Evolutionary conservation across 2,797 vertebrate species (phyloP).

Genomic region (Carapus acus): DNA sequence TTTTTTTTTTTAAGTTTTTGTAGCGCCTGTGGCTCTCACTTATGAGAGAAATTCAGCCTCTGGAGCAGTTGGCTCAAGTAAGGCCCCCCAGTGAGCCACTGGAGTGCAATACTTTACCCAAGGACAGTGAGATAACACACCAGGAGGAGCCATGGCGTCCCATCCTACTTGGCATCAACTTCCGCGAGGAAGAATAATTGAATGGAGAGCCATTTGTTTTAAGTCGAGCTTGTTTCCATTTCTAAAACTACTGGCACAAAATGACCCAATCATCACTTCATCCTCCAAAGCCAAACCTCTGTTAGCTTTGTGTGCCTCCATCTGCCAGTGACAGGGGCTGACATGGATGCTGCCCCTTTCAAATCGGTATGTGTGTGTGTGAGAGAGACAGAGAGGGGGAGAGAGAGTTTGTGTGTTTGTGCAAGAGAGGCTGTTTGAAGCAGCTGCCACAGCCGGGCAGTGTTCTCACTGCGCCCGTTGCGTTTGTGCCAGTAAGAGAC

Average conservation of each 20-base stretch:
- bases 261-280: constrained; percentile 5
- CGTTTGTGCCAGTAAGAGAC: constrained; percentile 24
- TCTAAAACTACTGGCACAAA: constrained; percentile 9
- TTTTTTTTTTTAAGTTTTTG: too few species aligned
- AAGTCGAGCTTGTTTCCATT: constrained; percentile 1
- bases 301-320: constrained; percentile 8
- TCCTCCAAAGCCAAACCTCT: constrained; percentile 5
- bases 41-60: too few species aligned
- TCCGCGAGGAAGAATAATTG: too few species aligned
- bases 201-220: too few species aligned
- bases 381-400: too few species aligned
- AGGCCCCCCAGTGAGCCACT: too few species aligned
- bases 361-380: constrained; percentile 25
- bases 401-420: constrained; percentile 18
- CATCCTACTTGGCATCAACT: too few species aligned
- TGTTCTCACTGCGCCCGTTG: constrained; percentile 33
- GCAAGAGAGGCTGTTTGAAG: constrained; percentile 46
- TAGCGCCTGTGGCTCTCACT: too few species aligned
- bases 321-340: constrained; percentile 38
- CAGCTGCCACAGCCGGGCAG: constrained; percentile 46
- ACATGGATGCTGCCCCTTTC: constrained; percentile 19
- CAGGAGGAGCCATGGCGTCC: too few species aligned
- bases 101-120: too few species aligned
- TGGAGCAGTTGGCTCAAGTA: too few species aligned
- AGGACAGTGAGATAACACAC: too few species aligned